These are phyloP conservation scores for Hololepta plana DNA, from an alignment of 2,888 invertebrate species.

Conservation along the genomic window DNA sequence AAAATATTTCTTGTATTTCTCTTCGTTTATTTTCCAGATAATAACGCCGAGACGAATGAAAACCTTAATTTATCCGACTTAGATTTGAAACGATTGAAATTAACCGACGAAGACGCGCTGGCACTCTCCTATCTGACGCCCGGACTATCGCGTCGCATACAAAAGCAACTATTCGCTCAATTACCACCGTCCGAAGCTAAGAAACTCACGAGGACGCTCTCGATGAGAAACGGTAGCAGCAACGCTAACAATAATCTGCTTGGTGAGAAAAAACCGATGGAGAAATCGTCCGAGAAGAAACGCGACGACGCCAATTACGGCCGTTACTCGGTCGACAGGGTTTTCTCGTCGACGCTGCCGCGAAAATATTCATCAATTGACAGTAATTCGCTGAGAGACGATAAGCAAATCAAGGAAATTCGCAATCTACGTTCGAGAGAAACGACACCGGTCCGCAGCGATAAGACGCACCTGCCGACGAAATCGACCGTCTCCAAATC, in stretches of 20 bases:
- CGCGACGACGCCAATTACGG: conserved; percentile 5
- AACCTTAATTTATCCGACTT: conserved; percentile 32
- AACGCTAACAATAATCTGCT: too few relatives aligned
- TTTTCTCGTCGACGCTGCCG: conserved; percentile 24
- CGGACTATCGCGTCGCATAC: conserved; percentile 49
- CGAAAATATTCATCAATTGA: conserved; percentile 27
- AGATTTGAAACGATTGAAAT: conserved; percentile 47
- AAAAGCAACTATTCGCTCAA: conserved; percentile 50
- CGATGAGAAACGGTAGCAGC: conserved; percentile 25
- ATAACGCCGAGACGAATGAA: conserved; percentile 17
- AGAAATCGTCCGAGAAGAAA: conserved; percentile 8
- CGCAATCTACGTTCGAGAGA: too few relatives aligned
- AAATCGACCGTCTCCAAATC: conserved; percentile 3
- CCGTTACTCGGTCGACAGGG: conserved; percentile 13
- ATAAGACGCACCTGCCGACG: conserved; percentile 6
- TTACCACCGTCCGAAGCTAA: conserved; percentile 50
- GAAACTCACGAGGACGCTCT: conserved; percentile 45
- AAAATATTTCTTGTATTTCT: too few relatives aligned
- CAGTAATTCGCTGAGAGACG: too few relatives aligned
- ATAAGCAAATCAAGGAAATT: too few relatives aligned
- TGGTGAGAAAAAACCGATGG: conserved; percentile 8
- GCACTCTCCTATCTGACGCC: conserved; percentile 52
- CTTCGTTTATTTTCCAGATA: conserved; percentile 18
- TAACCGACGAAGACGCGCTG: conserved; percentile 51
- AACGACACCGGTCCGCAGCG: conserved; percentile 13